These are phyloP conservation scores for Muscina levida DNA, from an alignment of 2,888 invertebrate species.

Conservation along the genomic window DNA sequence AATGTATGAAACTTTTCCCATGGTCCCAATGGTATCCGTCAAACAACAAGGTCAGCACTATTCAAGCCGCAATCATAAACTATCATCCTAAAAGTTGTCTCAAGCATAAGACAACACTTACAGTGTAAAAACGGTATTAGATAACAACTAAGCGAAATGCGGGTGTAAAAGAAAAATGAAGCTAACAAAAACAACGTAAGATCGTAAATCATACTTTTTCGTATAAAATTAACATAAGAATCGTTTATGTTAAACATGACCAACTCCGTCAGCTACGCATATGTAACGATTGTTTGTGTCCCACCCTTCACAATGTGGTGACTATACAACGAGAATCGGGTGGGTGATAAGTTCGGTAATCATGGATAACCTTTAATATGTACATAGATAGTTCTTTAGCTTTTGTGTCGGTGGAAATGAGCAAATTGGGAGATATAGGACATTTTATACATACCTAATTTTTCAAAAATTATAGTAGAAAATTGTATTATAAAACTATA, in stretches of 20 bases:
- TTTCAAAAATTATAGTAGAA: too few species aligned
- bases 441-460: too few species aligned
- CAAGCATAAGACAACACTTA: slow-evolving; percentile 39
- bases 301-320: slow-evolving; percentile 8
- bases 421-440: too few species aligned
- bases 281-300: slow-evolving; percentile 13
- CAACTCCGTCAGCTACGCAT: slow-evolving; percentile 2
- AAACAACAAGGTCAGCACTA: too few species aligned
- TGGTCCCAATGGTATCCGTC: neutral
- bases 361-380: too few species aligned
- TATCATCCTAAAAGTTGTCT: slow-evolving; percentile 52
- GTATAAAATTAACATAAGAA: slow-evolving; percentile 46
- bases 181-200: slow-evolving; percentile 63
- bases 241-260: slow-evolving; percentile 32
- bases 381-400: too few species aligned
- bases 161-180: neutral
- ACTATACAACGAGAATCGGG: neutral
- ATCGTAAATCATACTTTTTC: slow-evolving; percentile 69
- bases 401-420: too few species aligned
- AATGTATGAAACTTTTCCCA: too few species aligned
- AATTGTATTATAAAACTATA: too few species aligned
- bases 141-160: slow-evolving; percentile 26
- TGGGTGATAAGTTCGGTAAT: neutral
- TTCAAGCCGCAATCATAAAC: neutral
- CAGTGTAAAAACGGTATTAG: slow-evolving; percentile 54